Evolutionary conservation across 2,888 invertebrate genomes (phyloP).

Genomic region (Acronicta psi): DNA sequence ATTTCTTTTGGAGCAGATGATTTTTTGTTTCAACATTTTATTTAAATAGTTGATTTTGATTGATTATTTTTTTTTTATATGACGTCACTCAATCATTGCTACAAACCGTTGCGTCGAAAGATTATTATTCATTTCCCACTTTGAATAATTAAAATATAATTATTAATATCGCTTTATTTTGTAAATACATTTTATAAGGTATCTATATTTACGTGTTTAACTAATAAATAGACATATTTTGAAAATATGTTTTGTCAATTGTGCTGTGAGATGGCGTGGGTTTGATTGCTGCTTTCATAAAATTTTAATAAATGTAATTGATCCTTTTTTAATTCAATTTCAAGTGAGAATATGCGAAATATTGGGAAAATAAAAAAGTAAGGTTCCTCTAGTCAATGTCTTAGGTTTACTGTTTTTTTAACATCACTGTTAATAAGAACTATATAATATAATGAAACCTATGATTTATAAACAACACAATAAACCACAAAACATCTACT

Average conservation of each 20-base stretch:
- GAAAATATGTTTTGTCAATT: conserved; percentile 89
- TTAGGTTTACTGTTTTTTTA: neutral
- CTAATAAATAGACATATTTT: conserved; percentile 85
- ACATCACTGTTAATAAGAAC: too few species aligned
- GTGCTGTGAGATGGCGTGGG: conserved; percentile 82
- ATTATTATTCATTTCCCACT: conserved; percentile 76
- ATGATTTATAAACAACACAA: too few species aligned
- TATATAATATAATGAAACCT: too few species aligned
- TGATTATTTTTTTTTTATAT: conserved; percentile 4
- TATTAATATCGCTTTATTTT: conserved; percentile 84
- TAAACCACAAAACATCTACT: too few species aligned
- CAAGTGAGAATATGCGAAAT: conserved; percentile 3
- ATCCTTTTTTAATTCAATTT: conserved; percentile 16
- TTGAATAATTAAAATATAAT: conserved; percentile 67
- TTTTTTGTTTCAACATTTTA: neutral
- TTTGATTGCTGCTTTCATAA: conserved; percentile 74
- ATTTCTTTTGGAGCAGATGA: neutral
- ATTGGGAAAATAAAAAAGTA: conserved; percentile 5
- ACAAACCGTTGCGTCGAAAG: conserved; percentile 56
- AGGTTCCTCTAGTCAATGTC: conserved; percentile 7
- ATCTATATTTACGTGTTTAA: conserved; percentile 83
- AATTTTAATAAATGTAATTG: conserved; percentile 29
- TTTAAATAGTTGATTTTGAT: neutral
- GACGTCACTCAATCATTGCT: conserved; percentile 51
- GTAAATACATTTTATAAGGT: conserved; percentile 87